Evolutionary conservation across 2,797 vertebrate genomes (phyloP).

Genomic region (Microctenopoma lineatum): DNA sequence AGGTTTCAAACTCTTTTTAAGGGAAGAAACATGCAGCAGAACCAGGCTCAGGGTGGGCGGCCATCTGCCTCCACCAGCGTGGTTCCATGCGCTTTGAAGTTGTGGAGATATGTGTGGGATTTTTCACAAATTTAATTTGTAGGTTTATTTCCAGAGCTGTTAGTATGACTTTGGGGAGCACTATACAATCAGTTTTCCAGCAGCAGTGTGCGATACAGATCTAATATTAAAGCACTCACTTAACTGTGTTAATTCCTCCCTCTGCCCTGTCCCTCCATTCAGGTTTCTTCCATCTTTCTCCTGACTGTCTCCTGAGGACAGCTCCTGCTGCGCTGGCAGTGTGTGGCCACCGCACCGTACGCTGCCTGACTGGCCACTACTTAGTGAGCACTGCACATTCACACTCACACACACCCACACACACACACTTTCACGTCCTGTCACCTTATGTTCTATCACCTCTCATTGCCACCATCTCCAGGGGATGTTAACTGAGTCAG

Average conservation of each 20-base stretch:
- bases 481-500: conserved; percentile 66
- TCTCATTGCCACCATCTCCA: conserved; percentile 56
- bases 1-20: too few relatives aligned
- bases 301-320: conserved; percentile 58
- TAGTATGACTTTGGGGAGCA: too few relatives aligned
- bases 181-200: not conserved
- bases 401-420: conserved; percentile 42
- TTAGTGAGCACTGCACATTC: conserved; percentile 40
- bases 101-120: too few relatives aligned
- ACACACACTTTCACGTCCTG: conserved; percentile 39
- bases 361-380: conserved; percentile 51
- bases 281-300: conserved; percentile 61
- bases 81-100: too few relatives aligned
- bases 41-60: too few relatives aligned
- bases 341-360: conserved; percentile 69
- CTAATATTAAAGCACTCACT: conserved; percentile 21
- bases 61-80: too few relatives aligned
- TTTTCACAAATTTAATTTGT: too few relatives aligned
- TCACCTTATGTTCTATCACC: conserved; percentile 75
- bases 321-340: conserved; percentile 71
- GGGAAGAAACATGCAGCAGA: too few relatives aligned
- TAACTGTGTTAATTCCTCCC: conserved; percentile 26
- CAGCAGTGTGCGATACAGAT: not conserved
- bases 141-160: too few relatives aligned
- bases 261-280: not conserved